Base-by-base conservation (phyloP, 2,888 invertebrate species). In the Odiellus spinosus region DNA sequence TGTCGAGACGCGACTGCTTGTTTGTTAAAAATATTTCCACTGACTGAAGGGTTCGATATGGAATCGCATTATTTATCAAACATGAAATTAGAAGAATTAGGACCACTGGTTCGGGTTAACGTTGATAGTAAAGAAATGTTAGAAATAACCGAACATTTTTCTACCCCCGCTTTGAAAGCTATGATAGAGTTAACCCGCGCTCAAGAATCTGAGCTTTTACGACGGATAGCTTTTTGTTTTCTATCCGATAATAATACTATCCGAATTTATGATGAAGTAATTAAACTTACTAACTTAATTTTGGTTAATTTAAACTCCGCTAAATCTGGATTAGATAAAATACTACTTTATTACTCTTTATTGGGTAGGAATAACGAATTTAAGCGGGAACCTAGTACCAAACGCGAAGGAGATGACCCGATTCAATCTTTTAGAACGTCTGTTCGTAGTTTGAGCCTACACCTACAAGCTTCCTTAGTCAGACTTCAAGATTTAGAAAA, bases 161-260 rank as follows among this genome's bases (percentile, higher is more conserved):
- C 46, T 3, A 46, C 48, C 15, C 38, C 46, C 5, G 44, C 51
- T 5, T 36, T 51, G 8, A 51, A 48, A 46, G 43, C 51, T 17
- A 46, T 51, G 40, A 41, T 40, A 21, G 32, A 40, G 11, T 39
- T 51, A 19, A 34, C 44, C 32, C 45, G 48, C 34, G 32, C 48
- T 18, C 51, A 51, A 33, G 18, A 46, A 8, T 51, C 51, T 2
- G 51, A 51, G 32, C 48, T 46, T 32, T 51, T 48, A 19, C 47
- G 26, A 26, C 4, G 26, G 26, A 26, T 26, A 4, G 26, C 26
- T 8, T 26, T 26, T 26, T 26, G 26, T 26, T 26, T 26, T 26
- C 8, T 26, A 26, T 26, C 26, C 5, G 26, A 8, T 6, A 26
- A 26, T 6, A 26, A 26, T 26, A 8, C 8, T 26, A 6, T 26